Percentiles rank a stretch among this genome's conserved stretches.
Conservation (phyloP, 2,888 invertebrate species). For the Drosophila maculinotata region DNA sequence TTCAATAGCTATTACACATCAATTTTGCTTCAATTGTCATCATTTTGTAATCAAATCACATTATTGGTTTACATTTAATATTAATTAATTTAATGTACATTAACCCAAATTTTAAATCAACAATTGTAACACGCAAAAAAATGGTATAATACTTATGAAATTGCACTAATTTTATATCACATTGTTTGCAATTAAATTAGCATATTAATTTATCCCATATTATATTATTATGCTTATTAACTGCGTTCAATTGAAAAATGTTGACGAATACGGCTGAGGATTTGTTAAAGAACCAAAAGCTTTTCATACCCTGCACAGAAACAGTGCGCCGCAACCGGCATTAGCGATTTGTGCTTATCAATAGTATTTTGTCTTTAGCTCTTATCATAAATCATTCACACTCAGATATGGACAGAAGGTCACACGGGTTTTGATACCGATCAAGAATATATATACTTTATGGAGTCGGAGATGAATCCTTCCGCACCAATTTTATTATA, state of each 20-base stretch:
- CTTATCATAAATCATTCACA: too few relatives aligned
- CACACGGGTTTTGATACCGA: too few relatives aligned
- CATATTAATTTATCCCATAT: background rate
- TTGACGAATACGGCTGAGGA: conserved; percentile 3
- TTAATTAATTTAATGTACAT: background rate
- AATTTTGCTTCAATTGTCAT: background rate
- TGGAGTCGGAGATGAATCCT: too few relatives aligned
- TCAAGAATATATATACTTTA: too few relatives aligned
- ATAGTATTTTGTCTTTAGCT: too few relatives aligned
- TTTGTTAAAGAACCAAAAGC: background rate
- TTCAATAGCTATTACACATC: background rate
- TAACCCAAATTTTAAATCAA: background rate
- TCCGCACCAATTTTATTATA: too few relatives aligned
- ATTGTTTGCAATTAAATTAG: background rate
- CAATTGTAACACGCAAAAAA: background rate
- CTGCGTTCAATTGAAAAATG: background rate
- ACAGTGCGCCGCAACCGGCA: background rate
- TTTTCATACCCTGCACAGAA: conserved; percentile 7
- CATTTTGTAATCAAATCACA: background rate
- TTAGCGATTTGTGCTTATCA: too few relatives aligned
- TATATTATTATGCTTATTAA: conserved; percentile 13
- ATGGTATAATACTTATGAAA: background rate
- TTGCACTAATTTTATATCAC: background rate
- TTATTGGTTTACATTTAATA: background rate
- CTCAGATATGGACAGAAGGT: too few relatives aligned